A percentile compares a stretch with the other conserved stretches of the same genome.
Conservation (phyloP, 92 coral and sea anemone species). For the Zoanthus solanderi region DNA sequence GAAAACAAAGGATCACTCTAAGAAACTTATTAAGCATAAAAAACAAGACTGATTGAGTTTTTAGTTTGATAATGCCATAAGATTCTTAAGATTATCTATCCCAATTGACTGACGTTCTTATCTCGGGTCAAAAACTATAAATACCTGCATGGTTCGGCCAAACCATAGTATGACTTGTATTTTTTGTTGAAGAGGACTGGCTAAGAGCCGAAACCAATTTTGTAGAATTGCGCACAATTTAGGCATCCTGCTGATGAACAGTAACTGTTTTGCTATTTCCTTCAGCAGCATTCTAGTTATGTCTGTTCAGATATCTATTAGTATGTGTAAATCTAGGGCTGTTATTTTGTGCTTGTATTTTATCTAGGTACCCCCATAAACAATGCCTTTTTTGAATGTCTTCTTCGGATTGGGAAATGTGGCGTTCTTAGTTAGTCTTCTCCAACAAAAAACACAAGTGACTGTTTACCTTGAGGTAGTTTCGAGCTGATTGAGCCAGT, state of each 20-base stretch:
- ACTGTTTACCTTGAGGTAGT: conserved; percentile 10
- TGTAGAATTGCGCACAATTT: too few relatives aligned
- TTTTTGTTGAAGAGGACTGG: too few relatives aligned
- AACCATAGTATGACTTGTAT: neutral
- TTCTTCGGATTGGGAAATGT: neutral
- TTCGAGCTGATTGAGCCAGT: conserved; percentile 13
- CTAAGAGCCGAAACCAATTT: too few relatives aligned
- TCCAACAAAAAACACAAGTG: too few relatives aligned
- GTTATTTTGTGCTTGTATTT: neutral
- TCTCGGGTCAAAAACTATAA: neutral
- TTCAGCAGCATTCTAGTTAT: too few relatives aligned
- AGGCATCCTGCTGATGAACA: too few relatives aligned
- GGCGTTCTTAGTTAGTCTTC: neutral
- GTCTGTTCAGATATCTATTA: too few relatives aligned
- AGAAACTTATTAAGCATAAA: neutral
- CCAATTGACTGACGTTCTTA: neutral
- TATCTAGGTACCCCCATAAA: too few relatives aligned
- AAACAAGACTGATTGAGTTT: neutral
- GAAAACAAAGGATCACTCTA: too few relatives aligned
- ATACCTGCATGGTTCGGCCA: neutral
- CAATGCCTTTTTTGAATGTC: neutral
- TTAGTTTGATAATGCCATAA: neutral
- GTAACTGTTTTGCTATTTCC: too few relatives aligned
- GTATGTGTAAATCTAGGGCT: neutral
- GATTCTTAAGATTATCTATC: neutral